phyloP scores from a whole-genome alignment of 2,888 invertebrate genomes.

The Atrina japonica region DNA sequence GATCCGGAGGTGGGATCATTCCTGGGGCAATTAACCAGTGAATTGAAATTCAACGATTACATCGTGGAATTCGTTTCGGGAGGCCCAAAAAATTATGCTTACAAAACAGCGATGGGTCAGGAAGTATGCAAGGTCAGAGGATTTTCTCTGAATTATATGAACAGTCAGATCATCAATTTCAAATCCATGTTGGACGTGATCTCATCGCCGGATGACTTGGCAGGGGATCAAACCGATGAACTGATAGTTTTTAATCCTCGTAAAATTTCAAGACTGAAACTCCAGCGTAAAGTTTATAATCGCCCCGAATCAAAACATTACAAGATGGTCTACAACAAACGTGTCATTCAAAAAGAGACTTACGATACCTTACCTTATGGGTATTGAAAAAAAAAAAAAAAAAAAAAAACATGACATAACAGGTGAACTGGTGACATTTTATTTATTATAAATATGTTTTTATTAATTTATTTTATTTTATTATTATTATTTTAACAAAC shows the following conservation, averaged over 20 bases:
- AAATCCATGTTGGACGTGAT: conserved; percentile 9
- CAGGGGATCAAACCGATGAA: conserved; percentile 20
- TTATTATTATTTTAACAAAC: background rate
- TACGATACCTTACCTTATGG: no score
- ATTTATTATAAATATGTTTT: no score
- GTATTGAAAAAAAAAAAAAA: background rate
- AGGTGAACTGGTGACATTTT: background rate
- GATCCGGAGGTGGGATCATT: conserved; percentile 2
- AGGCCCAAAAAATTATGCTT: conserved; percentile 44
- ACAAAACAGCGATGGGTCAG: conserved; percentile 19
- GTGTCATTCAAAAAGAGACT: background rate
- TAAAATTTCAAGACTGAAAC: conserved; percentile 83
- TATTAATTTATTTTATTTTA: background rate
- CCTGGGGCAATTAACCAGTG: conserved; percentile 43
- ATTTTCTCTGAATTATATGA: conserved; percentile 21
- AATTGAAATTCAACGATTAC: conserved; percentile 59
- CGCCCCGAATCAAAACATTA: conserved; percentile 80
- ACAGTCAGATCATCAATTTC: conserved; percentile 21
- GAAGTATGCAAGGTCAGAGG: conserved; percentile 29
- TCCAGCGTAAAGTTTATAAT: conserved; percentile 86
- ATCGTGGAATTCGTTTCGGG: conserved; percentile 31
- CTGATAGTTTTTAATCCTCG: conserved; percentile 32
- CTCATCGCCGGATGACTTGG: background rate
- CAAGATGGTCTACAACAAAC: conserved; percentile 3
- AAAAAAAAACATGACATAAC: background rate